A percentile compares a stretch with the other conserved stretches of the same genome.
Evolutionary conservation across 2,113 vertebrate genomes (phyloP).

Genomic region (Rhadina sibilatrix): DNA sequence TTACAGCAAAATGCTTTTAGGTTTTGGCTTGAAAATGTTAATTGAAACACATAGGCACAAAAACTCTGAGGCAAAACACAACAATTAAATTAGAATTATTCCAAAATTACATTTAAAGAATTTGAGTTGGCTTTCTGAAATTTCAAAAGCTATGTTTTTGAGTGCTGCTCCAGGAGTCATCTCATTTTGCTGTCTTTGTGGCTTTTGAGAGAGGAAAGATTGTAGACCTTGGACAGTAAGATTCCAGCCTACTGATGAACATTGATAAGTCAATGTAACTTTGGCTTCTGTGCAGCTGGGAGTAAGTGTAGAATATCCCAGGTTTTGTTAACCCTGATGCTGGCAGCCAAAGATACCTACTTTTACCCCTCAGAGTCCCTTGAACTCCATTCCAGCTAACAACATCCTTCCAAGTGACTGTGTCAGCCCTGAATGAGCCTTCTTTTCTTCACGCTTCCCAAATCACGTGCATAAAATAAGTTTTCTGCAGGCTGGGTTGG

Average conservation of each 20-base stretch:
- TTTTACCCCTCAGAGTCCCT: not conserved
- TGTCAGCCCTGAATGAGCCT: accelerated
- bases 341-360: not conserved
- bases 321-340: not conserved
- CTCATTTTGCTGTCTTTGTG: not conserved
- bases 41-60: not conserved
- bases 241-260: not conserved
- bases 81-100: constrained; percentile 16
- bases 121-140: not conserved
- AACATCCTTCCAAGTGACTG: not conserved
- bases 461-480: not conserved
- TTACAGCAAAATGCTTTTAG: constrained; percentile 50
- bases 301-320: not conserved
- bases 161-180: not conserved
- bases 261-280: not conserved
- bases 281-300: not conserved
- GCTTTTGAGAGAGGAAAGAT: not conserved
- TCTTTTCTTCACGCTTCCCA: not conserved
- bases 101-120: not conserved
- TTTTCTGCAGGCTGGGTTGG: not conserved
- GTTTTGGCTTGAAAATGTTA: constrained; percentile 39
- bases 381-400: not conserved
- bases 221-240: not conserved
- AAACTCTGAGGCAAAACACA: not conserved
- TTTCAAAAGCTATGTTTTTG: not conserved